These are phyloP conservation scores for Cryptus viduatorius DNA, from an alignment of 2,888 invertebrate species.

Conservation along the genomic window DNA sequence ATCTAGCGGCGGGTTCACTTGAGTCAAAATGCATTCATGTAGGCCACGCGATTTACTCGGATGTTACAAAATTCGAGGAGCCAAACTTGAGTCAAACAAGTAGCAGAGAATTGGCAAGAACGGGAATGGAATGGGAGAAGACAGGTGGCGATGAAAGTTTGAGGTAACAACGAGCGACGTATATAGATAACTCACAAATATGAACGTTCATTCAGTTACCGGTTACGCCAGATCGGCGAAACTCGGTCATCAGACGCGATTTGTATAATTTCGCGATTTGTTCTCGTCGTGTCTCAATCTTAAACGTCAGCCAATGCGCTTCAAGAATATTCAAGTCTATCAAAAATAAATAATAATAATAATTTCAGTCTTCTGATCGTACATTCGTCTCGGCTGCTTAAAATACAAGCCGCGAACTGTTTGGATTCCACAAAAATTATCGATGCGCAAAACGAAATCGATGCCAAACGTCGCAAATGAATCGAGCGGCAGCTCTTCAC, in stretches of 20 bases:
- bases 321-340: slow-evolving; percentile 34
- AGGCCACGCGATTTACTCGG: too few relatives aligned
- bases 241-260: slow-evolving; percentile 74
- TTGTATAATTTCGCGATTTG: slow-evolving; percentile 75
- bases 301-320: background rate
- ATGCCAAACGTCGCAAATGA: background rate
- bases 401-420: background rate
- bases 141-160: background rate
- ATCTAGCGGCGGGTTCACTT: slow-evolving; percentile 11
- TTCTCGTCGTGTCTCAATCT: slow-evolving; percentile 22
- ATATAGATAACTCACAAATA: slow-evolving; percentile 16
- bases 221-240: slow-evolving; percentile 69
- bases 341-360: too few relatives aligned
- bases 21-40: slow-evolving; percentile 43
- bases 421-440: background rate
- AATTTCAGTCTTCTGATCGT: slow-evolving; percentile 20
- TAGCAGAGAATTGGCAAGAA: background rate
- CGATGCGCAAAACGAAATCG: background rate
- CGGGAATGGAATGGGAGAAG: background rate
- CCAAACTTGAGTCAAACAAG: background rate
- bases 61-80: background rate
- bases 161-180: background rate
- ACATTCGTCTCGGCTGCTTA: background rate
- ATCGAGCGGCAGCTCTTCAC: background rate
- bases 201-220: slow-evolving; percentile 62